These are phyloP conservation scores for Centroberyx gerrardi DNA, from an alignment of 2,797 vertebrate species.

Conservation along the genomic window DNA sequence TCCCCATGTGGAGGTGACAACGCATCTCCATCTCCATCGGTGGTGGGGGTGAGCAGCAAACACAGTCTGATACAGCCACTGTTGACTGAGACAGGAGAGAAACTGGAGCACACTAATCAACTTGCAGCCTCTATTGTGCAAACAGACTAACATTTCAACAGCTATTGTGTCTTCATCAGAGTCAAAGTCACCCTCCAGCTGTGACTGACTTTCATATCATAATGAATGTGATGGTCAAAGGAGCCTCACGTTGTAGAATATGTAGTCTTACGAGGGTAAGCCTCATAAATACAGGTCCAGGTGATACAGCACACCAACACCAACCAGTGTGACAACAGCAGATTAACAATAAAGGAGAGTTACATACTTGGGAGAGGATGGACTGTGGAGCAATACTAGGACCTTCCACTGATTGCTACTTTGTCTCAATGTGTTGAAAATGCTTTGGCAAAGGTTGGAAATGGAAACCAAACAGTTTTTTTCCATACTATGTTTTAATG, in stretches of 20 bases:
- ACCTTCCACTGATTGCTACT: not conserved
- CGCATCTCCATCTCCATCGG: not conserved
- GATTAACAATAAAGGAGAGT: not conserved
- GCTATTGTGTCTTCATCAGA: not conserved
- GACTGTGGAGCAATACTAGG: not conserved
- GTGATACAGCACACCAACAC: not conserved
- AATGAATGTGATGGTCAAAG: not conserved
- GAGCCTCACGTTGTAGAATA: constrained; percentile 4
- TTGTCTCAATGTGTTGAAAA: not conserved
- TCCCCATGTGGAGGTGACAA: constrained; percentile 83
- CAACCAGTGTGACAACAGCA: not conserved
- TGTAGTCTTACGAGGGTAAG: not conserved
- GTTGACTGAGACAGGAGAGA: not conserved
- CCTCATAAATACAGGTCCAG: not conserved
- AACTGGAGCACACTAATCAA: too few relatives aligned
- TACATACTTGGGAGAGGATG: not conserved
- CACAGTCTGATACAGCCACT: constrained; percentile 6
- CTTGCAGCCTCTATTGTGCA: too few relatives aligned
- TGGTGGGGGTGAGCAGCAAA: not conserved
- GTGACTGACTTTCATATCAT: not conserved
- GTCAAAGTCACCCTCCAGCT: constrained; percentile 28
- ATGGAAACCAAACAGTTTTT: not conserved
- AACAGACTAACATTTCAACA: too few relatives aligned
- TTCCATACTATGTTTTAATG: not conserved
- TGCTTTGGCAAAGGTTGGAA: not conserved